Evolutionary conservation across 2,888 invertebrate genomes (phyloP), one percentile per base, ranked within the genome.

Genomic region (Plemyria rubiginata): DNA sequence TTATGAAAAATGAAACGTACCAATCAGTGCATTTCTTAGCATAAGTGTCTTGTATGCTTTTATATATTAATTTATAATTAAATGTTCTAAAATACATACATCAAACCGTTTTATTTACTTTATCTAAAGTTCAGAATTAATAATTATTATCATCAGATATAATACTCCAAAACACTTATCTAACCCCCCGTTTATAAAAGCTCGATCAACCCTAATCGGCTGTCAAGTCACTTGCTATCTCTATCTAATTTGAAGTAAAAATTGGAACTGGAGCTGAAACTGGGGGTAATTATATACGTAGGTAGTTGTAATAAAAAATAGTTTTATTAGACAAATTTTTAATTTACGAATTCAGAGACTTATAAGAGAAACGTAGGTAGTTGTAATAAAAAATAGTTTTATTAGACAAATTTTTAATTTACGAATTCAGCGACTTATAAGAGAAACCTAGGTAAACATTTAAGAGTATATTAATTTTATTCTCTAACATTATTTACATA

Each of bases 1-100:
- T 72, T 78, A 77, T 76, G 82, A 77, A 81, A 87, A 78, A 77
- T 76, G 82, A 77, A 81, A 87, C 88, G 92, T 92, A 92, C 92
- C 92, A 89, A 91, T 84, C 77, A 66, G 85, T 90, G 92, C 92
- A 92, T 92, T 92, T 91, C 86, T 80, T 90, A 89, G 85, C 81
- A 78, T 90, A 88, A 88, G 88, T 87, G 86, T 85, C 80, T 80
- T 88, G 88, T 87, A 89, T 89, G 88, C 89, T 88, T 90, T 87
- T 87, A 87, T 86, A 86, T 87, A 88, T 81, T 90, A 88, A 90
- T 89, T 90, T 90, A 90, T 90, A 90, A 90, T 77, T 87, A 89
- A 90, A 91, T 84, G 86, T 85, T 88, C 87, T 86, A 80, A 88
- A 86, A 60, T 22, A n/a, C 38, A 51, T 38, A n/a, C 38, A 51